Base-by-base conservation (phyloP, 2,113 vertebrate species). In the Manacus vitellinus region DNA sequence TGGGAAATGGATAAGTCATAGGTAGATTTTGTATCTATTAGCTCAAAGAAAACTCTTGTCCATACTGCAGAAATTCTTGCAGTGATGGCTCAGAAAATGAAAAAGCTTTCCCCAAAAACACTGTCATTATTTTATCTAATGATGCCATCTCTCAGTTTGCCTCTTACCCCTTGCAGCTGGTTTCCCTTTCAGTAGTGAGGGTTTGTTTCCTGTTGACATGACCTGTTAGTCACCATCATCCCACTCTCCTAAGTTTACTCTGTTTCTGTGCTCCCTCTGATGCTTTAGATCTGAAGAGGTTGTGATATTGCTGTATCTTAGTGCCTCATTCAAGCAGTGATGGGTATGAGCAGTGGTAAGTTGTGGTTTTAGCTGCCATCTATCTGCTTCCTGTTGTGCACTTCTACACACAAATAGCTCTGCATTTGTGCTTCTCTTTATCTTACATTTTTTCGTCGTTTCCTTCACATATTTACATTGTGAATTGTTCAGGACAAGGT, bases 271-370 rank as follows among this genome's bases (percentile, higher is more conserved):
- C 17, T 92, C 24, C 30, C 28, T 46, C 14, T 14, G n/a, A 33
- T 43, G 72, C 35, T 59, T 54, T 30, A 56, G 37, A 14, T 56
- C 62, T 80, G 14, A 3, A 25, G 33, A 58, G 46, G 43, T 4
- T 0, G 3, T 0, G 1, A 7, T 58, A 13, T 4, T 67, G 70
- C 35, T 15, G 2, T 63, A 23, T 51, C 54, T 10, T 21, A 8
- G 20, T 59, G 72, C 27, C 27, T 75, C 71, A 16, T 52, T 85
- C 79, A 49, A 51, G 51, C 43, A 17, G 41, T 6, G 37, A 10
- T 51, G 72, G 30, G 61, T 73, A 7, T 31, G 37, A 73, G 16
- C 62, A 54, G 14, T 24, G 2, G 6, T 35, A 71, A 31, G 27
- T 37, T 61, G 75, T 27, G 78, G 54, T 39, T 90, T 92, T 35